These are phyloP conservation scores for Cydia amplana DNA, from an alignment of 1,140 invertebrate genomes.

Conservation along the genomic window DNA sequence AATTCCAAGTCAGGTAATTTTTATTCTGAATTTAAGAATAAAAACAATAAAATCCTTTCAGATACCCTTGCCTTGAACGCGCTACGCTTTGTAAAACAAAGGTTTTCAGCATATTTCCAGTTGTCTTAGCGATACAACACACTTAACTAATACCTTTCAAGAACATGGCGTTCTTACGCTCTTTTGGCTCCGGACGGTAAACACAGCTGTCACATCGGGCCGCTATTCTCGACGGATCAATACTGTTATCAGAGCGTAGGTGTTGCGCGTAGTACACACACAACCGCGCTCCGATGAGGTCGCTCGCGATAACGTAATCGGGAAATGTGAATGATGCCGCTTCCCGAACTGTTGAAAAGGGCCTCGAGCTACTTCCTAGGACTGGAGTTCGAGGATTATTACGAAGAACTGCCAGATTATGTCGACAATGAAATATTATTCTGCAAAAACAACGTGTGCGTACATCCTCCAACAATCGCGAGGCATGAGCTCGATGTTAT, in stretches of 20 bases:
- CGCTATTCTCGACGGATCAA: slow-evolving; percentile 66
- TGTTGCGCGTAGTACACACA: slow-evolving; percentile 73
- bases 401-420: slow-evolving; percentile 81
- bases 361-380: slow-evolving; percentile 89
- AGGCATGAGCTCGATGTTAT: slow-evolving; percentile 89
- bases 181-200: background rate
- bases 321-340: slow-evolving; percentile 83
- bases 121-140: background rate
- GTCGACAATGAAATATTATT: slow-evolving; percentile 92
- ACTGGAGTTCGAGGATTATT: slow-evolving; percentile 81
- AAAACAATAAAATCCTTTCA: background rate
- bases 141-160: background rate
- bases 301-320: slow-evolving; percentile 59
- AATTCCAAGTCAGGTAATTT: background rate
- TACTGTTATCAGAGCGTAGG: slow-evolving; percentile 75
- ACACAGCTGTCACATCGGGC: slow-evolving; percentile 59
- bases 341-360: slow-evolving; percentile 86
- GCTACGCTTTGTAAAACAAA: background rate
- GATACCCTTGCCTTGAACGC: background rate
- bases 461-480: slow-evolving; percentile 92
- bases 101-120: background rate
- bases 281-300: slow-evolving; percentile 55
- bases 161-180: background rate
- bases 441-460: slow-evolving; percentile 97
- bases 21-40: background rate